Evolutionary conservation across 2,113 vertebrate genomes (phyloP), one percentile per base, ranked within the genome.

Genomic region (Archilochus colubris): DNA sequence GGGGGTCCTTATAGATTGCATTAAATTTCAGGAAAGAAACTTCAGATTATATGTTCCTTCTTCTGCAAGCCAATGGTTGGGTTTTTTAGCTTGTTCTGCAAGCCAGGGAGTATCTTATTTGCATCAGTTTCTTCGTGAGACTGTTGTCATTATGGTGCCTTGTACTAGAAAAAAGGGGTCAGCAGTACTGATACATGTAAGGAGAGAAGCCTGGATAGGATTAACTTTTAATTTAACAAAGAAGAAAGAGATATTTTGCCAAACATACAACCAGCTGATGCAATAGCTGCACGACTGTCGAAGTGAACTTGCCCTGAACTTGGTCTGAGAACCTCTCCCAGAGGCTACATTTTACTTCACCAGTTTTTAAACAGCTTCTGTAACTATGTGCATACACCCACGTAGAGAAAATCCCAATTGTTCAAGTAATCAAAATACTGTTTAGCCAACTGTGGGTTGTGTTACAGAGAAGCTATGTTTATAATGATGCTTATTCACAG

Each of bases 201-300:
- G 50, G 46, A 86, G 54, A 77, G 28, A 48, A 17, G 30, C 68
- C 44, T 88, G 3, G 23, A n/a, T 78, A 72, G 85, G 36, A 81
- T 96, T 92, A 86, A 79, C 9, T 91, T 96, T 54, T 86, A 90
- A 85, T 96, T 90, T 93, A 70, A 81, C 61, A 69, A 54, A 85
- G 31, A 83, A 94, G 54, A n/a, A 62, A 18, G 69, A 50, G 20
- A 43, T 36, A 25, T 89, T 68, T 73, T 75, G 23, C 54, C 28
- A 50, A 63, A 33, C 57, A 66, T 62, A 82, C 72, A 80, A 55
- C 31, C 18, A n/a, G 1, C 18, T 68, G 64, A 24, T 69, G 43
- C 84, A 48, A 44, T 82, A 67, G 15, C 33, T 72, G 44, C 0
- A 0, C 68, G 44, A 46, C 48, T 93, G 7, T 38, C 89, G 58